Evolutionary conservation across 2,113 vertebrate genomes (phyloP), one percentile per base, ranked within the genome.

Genomic region (Brachionichthys hirsutus): DNA sequence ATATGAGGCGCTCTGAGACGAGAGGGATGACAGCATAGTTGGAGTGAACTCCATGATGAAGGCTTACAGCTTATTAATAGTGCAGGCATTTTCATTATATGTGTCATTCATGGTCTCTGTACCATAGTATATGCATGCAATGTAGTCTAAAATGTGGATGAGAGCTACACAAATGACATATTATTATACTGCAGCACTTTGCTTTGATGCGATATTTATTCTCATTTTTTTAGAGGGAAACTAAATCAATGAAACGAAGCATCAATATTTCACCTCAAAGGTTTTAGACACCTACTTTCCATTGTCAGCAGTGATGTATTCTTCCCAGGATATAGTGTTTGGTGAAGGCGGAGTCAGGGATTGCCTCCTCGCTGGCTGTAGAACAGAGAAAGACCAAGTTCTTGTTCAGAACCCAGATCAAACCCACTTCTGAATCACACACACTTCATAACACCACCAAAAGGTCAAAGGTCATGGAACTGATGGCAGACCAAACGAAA

Each of bases 241-340:
- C 12, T 42, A n/a, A 41, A 49, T 9, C 12, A 35, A 0, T 16
- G 19, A 8, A 30, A 30, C 8, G 24, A 30, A 30, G 24, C 8
- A 3, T 30, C 24, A 4, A 30, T 30, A 30, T 8, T 30, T 30
- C 24, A 8, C 24, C 24, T 30, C 24, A 30, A 30, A 30, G 24
- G 24, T 30, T 8, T 30, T 4, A 19, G 20, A 58, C 41, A 84
- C 77, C 62, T 85, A 99, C 97, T 94, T 99, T 77, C 95, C 97
- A n/a, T 93, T 94, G 82, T 98, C 97, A 13, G 96, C 93, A 58
- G 92, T 92, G 78, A 98, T 96, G 89, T 99, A 99, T 60, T 99
- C 97, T 56, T 98, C 97, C 97, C 97, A 99, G 0, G 95, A 94
- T 67, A 98, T 95, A 22, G 94, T 98, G 88, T 94, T 98, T 47